These are phyloP conservation scores for Hylaea fasciaria DNA, from an alignment of 2,888 invertebrate genomes.

Conservation along the genomic window DNA sequence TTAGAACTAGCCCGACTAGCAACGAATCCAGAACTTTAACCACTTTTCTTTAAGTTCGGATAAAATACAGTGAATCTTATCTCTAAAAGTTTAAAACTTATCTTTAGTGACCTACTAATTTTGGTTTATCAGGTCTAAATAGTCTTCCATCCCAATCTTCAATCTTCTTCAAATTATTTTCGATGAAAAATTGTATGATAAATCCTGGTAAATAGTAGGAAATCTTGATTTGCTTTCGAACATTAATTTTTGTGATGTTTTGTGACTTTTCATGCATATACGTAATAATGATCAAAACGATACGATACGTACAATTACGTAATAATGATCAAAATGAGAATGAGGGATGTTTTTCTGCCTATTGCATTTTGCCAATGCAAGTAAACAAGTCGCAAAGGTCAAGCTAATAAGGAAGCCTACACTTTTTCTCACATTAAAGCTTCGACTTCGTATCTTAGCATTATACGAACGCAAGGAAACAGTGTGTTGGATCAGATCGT, in stretches of 20 bases:
- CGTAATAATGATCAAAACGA: no score
- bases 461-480: conserved; percentile 32
- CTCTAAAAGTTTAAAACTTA: neutral
- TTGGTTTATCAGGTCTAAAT: neutral
- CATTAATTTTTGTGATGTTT: no score
- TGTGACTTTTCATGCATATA: no score
- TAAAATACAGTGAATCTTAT: neutral
- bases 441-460: conserved; percentile 21
- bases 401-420: conserved; percentile 22
- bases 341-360: no score
- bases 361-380: no score
- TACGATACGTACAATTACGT: no score
- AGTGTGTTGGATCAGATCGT: conserved; percentile 38
- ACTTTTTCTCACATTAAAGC: conserved; percentile 27
- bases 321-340: no score
- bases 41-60: conserved; percentile 18
- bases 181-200: neutral
- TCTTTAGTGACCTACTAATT: neutral
- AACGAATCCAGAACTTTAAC: conserved; percentile 19
- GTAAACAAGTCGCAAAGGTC: conserved; percentile 7
- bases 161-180: neutral
- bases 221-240: no score
- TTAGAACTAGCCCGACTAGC: conserved; percentile 11
- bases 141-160: no score
- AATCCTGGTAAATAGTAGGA: neutral